A percentile compares a stretch with the other conserved stretches of the same genome.
Conservation (phyloP, 2,797 vertebrate genomes). For the Stomatorhinus walkeri region DNA sequence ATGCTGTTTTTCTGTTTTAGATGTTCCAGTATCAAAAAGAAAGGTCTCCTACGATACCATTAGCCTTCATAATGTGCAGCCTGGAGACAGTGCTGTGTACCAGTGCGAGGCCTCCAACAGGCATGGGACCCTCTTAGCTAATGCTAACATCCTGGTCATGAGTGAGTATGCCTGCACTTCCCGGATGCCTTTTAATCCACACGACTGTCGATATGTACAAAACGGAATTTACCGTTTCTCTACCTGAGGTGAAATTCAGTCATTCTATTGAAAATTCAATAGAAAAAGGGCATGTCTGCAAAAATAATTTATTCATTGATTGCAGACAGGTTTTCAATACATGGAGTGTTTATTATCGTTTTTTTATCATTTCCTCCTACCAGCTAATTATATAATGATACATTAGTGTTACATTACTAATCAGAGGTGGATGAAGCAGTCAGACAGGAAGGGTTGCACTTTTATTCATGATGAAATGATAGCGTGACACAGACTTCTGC, state of each 20-base stretch:
- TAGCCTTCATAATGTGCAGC: conserved; percentile 60
- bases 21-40: conserved; percentile 47
- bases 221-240: neutral
- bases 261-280: neutral
- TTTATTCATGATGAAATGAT: neutral
- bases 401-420: neutral
- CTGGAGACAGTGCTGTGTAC: conserved; percentile 79
- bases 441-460: neutral
- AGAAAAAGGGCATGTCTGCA: neutral
- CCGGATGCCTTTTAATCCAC: neutral
- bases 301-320: neutral
- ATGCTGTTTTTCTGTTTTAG: conserved; percentile 39
- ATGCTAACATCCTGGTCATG: conserved; percentile 81
- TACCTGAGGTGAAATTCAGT: neutral
- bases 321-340: neutral
- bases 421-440: neutral
- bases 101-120: conserved; percentile 87
- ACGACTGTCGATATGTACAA: neutral
- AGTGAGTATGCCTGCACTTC: conserved; percentile 59
- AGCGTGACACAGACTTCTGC: neutral
- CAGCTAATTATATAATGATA: neutral
- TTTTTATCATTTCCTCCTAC: neutral
- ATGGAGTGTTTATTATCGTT: neutral
- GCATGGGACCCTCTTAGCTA: conserved; percentile 79
- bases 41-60: conserved; percentile 50